Conservation (phyloP, 2,797 vertebrate species). For the Tragelaphus eurycerus region DNA sequence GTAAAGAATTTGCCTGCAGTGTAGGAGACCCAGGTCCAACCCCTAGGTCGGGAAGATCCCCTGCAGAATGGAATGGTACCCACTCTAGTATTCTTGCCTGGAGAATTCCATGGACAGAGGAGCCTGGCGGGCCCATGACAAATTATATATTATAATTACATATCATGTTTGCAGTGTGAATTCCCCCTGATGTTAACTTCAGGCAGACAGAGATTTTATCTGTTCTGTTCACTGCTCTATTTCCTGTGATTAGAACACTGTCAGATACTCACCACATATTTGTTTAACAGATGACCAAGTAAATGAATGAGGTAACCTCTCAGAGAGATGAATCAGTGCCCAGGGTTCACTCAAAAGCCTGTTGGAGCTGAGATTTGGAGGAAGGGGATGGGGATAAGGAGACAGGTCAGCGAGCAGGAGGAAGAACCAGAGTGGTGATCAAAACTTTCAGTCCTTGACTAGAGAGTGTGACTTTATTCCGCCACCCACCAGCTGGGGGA, state of each 20-base stretch:
- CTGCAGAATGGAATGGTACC: background rate
- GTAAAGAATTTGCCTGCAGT: background rate
- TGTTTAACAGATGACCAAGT: conserved; percentile 1
- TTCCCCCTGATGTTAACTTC: background rate
- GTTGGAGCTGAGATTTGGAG: background rate
- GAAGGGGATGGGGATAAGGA: background rate
- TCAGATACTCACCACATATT: background rate
- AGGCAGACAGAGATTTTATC: background rate
- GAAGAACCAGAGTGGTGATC: background rate
- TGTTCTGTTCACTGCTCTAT: background rate
- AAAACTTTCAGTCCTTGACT: background rate
- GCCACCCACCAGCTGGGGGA: background rate
- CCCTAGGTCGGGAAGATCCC: background rate
- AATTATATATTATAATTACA: background rate
- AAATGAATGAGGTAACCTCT: background rate
- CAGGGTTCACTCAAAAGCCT: background rate
- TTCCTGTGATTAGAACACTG: background rate
- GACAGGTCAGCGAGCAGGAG: background rate
- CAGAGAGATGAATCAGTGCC: background rate
- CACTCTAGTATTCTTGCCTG: background rate
- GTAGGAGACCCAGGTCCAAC: background rate
- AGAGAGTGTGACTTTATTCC: background rate
- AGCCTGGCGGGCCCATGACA: background rate
- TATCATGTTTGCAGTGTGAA: background rate
- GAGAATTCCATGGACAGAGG: background rate